Conservation (phyloP, 2,888 invertebrate genomes). For the Sarcophaga caerulescens region DNA sequence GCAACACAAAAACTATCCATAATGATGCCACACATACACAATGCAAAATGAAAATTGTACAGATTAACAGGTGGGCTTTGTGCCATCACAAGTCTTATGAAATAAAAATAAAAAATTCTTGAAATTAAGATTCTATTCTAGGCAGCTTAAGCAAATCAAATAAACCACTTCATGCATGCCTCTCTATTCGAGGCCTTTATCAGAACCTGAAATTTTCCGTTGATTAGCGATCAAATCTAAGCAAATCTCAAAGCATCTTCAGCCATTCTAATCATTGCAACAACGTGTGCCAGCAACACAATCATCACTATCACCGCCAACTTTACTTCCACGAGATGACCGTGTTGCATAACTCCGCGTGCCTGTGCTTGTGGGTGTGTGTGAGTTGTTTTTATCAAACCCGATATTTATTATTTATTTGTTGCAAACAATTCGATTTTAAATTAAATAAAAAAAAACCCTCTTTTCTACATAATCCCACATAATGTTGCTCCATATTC, state of each 20-base stretch:
- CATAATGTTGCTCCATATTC: neutral
- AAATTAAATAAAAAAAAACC: slow-evolving; percentile 2
- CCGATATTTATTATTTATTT: slow-evolving; percentile 51
- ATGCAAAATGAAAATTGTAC: neutral
- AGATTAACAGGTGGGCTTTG: slow-evolving; percentile 64
- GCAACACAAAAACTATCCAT: neutral
- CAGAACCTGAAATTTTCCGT: neutral
- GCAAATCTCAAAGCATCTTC: neutral
- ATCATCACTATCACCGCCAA: neutral
- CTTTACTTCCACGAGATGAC: no score
- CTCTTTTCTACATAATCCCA: neutral
- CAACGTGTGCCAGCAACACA: neutral
- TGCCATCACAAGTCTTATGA: neutral
- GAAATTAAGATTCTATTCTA: slow-evolving; percentile 46
- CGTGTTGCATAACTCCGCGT: no score
- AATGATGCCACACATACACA: neutral
- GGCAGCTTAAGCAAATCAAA: neutral
- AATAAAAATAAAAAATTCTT: slow-evolving; percentile 18
- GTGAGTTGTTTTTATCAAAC: slow-evolving; percentile 32
- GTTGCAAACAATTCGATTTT: neutral
- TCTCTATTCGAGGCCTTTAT: neutral
- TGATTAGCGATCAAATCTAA: neutral
- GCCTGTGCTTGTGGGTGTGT: neutral
- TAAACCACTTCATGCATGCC: neutral
- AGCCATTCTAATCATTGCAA: neutral